Evolutionary conservation across 2,888 invertebrate genomes (phyloP).

Genomic region (Dyspetes luteomarginatus): DNA sequence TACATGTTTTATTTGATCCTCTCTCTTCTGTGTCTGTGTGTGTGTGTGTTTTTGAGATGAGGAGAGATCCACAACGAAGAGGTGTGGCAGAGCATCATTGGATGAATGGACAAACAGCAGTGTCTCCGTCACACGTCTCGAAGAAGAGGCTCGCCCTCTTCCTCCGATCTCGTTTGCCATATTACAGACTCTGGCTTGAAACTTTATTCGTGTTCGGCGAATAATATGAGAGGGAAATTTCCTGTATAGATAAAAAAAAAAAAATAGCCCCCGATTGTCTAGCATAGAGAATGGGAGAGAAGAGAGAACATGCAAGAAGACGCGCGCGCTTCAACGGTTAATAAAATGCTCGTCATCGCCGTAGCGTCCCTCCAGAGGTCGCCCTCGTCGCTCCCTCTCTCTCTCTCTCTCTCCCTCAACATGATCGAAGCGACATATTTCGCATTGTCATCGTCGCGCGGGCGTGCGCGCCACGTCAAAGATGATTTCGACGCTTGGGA

Average conservation of each 20-base stretch:
- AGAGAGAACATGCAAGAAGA: not conserved
- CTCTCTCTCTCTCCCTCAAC: slow-evolving; percentile 3
- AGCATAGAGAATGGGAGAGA: not conserved
- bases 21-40: slow-evolving; percentile 28
- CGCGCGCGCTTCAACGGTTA: not conserved
- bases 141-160: slow-evolving; percentile 10
- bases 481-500: slow-evolving; percentile 47
- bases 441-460: slow-evolving; percentile 62
- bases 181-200: not conserved
- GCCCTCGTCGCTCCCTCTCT: slow-evolving; percentile 38
- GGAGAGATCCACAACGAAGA: slow-evolving; percentile 59
- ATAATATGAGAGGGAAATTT: slow-evolving; percentile 56
- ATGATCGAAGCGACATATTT: slow-evolving; percentile 56
- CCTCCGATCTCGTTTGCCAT: slow-evolving; percentile 3
- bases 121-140: not conserved
- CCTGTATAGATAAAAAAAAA: slow-evolving; percentile 29
- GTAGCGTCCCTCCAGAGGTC: slow-evolving; percentile 53
- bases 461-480: slow-evolving; percentile 64
- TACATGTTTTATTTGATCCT: slow-evolving; percentile 26
- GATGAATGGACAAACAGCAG: slow-evolving; percentile 68
- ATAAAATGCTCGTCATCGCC: slow-evolving; percentile 57
- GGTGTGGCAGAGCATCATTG: slow-evolving; percentile 71
- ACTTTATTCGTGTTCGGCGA: slow-evolving; percentile 16
- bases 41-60: slow-evolving; percentile 23
- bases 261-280: not conserved